Evolutionary conservation across 53 echinoderm and acorn worm species (phyloP).

Genomic region (Pentamera pediparva): DNA sequence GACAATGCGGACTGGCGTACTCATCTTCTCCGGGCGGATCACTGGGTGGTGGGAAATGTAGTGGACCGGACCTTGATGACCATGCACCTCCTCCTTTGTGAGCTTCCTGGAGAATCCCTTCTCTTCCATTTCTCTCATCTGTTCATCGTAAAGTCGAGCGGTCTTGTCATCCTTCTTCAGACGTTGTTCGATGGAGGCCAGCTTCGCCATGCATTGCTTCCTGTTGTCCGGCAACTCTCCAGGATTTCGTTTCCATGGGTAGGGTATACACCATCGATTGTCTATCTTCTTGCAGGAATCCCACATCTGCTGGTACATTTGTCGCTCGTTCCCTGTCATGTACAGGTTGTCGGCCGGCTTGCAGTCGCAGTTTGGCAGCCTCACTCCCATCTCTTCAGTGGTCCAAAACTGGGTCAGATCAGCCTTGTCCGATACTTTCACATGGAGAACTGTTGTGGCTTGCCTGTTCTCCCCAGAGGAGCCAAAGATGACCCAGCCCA

Average conservation of each 20-base stretch:
- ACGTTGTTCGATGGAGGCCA: conserved; percentile 40
- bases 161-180: conserved; percentile 41
- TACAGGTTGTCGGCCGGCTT: not conserved
- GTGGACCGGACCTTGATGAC: conserved; percentile 34
- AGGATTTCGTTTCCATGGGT: conserved; percentile 62
- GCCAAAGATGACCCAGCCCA: conserved; percentile 48
- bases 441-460: conserved; percentile 24
- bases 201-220: conserved; percentile 41
- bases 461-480: not conserved
- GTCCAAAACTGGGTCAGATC: conserved; percentile 45
- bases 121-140: conserved; percentile 34
- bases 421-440: conserved; percentile 34
- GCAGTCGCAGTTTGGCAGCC: conserved; percentile 18
- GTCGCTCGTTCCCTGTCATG: not conserved
- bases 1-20: conserved; percentile 40
- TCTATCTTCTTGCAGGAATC: conserved; percentile 44
- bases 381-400: conserved; percentile 42
- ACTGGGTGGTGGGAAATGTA: conserved; percentile 49
- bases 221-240: conserved; percentile 44
- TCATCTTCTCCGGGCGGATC: conserved; percentile 35
- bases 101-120: conserved; percentile 36
- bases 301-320: conserved; percentile 14
- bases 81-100: not conserved
- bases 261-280: conserved; percentile 44
- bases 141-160: conserved; percentile 48